Base-by-base conservation (phyloP, 1,140 invertebrate genomes). In the Alviniconcha marisindica region DNA sequence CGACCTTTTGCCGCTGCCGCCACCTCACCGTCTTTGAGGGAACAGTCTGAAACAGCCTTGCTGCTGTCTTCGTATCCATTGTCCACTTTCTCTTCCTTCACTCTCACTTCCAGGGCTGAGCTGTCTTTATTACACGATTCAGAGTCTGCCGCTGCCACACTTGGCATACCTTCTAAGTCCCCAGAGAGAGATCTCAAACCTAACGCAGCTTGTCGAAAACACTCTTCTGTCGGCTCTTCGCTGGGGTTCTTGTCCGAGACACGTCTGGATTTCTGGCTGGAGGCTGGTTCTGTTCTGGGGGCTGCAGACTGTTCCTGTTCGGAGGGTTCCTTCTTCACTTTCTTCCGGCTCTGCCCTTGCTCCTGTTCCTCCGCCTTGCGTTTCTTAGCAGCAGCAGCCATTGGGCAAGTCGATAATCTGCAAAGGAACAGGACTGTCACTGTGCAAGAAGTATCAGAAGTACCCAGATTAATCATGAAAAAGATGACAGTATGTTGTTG, bases 201-300 rank as follows among this genome's bases (percentile, higher is more conserved):
- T 3, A 96, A 96, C 90, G 97, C 96, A 0, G 97, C 97, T 92
- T 97, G 97, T 69, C 96, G 94, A 81, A 98, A 97, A 12, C 96
- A 93, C 1, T 95, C 96, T 91, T 96, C 96, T 86, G 97, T 96
- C 86, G 97, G 90, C 74, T 96, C 84, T 93, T 94, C 0, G 92
- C 92, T 84, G 15, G 83, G 80, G 60, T 78, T 77, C 33, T 86
- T 83, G 28, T 42, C 54, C 33, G 77, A 15, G 42, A 36, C 21
- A 36, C 18, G 31, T 76, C 38, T 66, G 48, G 80, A 82, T 36
- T 77, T 63, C n/a, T 63, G 33, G 36, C 51, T 33, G 0, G 36
- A 38, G 24, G 18, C 77, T 81, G 74, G 38, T 83, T 54, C 56
- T 76, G 21, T 21, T 73, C 42, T 69, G 40, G 33, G 21, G 21